Base-by-base conservation (phyloP, 2,888 invertebrate genomes). In the Aleiodes leptofemur region DNA sequence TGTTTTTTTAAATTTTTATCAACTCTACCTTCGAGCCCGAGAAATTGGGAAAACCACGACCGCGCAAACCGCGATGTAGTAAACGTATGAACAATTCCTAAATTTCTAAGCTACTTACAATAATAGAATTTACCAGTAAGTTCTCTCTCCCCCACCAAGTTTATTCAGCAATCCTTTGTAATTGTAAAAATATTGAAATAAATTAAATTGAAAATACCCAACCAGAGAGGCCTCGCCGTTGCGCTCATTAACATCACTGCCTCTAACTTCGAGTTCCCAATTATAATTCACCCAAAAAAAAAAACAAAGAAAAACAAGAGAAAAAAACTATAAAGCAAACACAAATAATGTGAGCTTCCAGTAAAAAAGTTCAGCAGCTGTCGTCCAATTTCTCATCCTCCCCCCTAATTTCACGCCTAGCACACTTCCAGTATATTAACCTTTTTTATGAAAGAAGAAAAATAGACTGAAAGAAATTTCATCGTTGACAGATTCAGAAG, bases 121-220 rank as follows among this genome's bases (percentile, higher is more conserved):
- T 86, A 86, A 86, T 86, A 86, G 85, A 83, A 80, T 77, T 77
- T 77, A 73, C 43, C 14, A 43, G 50, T 55, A 69, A 34, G 34
- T 6, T 34, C 14, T 38, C 76, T 82, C 79, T 4, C 43, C 84
- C 85, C 84, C 73, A 80, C 59, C 66, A 72, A 72, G 72, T 73
- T 78, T 80, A 66, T 79, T 77, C 72, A 70, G 77, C 80, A 81
- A 74, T 80, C 76, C 76, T 64, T 77, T 78, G 73, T 43, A 68
- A 68, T 69, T 53, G 23, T 4, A 23, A 34, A 55, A 61, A 55
- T 51, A 34, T 38, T 34, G 6, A 61, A 59, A 69, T 14, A 48
- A 55, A 50, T 68, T 7, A 48, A 73, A 53, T 55, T 64, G 64
- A 38, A 69, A 34, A 69, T 53, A 55, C 38, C 9, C 16, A 55